A percentile compares a stretch with the other conserved stretches of the same genome.
phyloP scores from a whole-genome alignment of 2,888 invertebrate genomes.

The Crossocerus cetratus region DNA sequence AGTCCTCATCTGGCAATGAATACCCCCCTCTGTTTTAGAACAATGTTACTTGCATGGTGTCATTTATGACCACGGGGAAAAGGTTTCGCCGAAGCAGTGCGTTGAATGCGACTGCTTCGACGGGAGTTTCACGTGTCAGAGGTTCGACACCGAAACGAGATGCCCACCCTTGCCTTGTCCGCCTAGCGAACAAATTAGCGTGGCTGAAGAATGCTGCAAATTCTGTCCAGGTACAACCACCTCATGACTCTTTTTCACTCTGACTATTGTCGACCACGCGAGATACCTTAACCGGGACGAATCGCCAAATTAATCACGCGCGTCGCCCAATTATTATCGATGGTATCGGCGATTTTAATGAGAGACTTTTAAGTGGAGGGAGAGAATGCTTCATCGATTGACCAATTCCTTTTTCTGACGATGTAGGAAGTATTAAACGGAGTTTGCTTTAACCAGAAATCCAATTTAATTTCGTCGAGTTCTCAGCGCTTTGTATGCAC shows the following conservation, averaged over 20 bases:
- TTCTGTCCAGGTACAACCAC: slow-evolving; percentile 87
- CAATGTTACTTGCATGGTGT: slow-evolving; percentile 84
- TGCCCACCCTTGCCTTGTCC: slow-evolving; percentile 90
- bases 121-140: slow-evolving; percentile 88
- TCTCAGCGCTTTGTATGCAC: slow-evolving; percentile 3
- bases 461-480: slow-evolving; percentile 5
- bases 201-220: slow-evolving; percentile 92
- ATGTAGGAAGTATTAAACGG: slow-evolving; percentile 6
- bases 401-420: slow-evolving; percentile 1
- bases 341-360: too few relatives aligned
- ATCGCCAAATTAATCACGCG: too few relatives aligned
- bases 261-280: too few relatives aligned
- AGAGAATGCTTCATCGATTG: background rate
- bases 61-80: slow-evolving; percentile 89
- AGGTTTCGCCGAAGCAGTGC: slow-evolving; percentile 86
- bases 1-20: slow-evolving; percentile 27
- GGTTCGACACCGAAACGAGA: slow-evolving; percentile 84
- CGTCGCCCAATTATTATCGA: too few relatives aligned
- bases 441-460: slow-evolving; percentile 5
- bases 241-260: too few relatives aligned
- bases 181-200: slow-evolving; percentile 86
- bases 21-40: slow-evolving; percentile 78
- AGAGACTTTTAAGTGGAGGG: background rate
- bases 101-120: slow-evolving; percentile 90
- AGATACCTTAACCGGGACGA: too few relatives aligned